phyloP scores from a whole-genome alignment of 1,140 invertebrate species.

The Campodea augens region DNA sequence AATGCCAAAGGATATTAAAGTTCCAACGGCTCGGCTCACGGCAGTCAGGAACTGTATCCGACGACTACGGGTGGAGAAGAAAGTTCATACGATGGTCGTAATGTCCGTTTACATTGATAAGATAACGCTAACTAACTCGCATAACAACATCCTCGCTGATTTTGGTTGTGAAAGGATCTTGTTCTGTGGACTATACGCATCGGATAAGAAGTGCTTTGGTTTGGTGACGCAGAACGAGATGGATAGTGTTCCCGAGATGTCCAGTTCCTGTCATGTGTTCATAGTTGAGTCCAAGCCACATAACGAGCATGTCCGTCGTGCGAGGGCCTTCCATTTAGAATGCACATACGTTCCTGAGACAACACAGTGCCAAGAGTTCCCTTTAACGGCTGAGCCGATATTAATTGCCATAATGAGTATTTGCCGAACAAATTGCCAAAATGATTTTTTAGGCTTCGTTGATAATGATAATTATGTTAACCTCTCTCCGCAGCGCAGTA shows the following conservation, averaged over 20 bases:
- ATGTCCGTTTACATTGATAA: constrained; percentile 34
- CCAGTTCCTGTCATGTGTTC: constrained; percentile 88
- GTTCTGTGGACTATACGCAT: constrained; percentile 72
- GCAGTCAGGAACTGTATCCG: constrained; percentile 61
- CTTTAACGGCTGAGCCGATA: constrained; percentile 66
- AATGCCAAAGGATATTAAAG: constrained; percentile 67
- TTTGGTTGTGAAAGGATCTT: constrained; percentile 70
- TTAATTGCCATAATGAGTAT: constrained; percentile 29
- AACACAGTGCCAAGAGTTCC: constrained; percentile 64
- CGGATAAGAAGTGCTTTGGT: constrained; percentile 79
- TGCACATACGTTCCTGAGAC: constrained; percentile 43
- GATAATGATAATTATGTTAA: constrained; percentile 12
- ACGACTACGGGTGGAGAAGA: constrained; percentile 69
- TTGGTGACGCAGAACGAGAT: constrained; percentile 47
- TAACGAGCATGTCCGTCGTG: constrained; percentile 49
- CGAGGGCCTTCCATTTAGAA: constrained; percentile 52
- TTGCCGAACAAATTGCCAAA: constrained; percentile 18
- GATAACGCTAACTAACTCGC: constrained; percentile 23
- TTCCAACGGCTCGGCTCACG: constrained; percentile 24
- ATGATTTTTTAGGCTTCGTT: constrained; percentile 10
- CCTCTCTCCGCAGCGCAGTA: constrained; percentile 52
- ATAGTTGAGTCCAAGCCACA: constrained; percentile 72
- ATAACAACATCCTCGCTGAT: constrained; percentile 40
- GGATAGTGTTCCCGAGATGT: constrained; percentile 27
- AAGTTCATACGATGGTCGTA: constrained; percentile 65